Conservation (phyloP, 2,113 vertebrate genomes). For the Leiothrix lutea region DNA sequence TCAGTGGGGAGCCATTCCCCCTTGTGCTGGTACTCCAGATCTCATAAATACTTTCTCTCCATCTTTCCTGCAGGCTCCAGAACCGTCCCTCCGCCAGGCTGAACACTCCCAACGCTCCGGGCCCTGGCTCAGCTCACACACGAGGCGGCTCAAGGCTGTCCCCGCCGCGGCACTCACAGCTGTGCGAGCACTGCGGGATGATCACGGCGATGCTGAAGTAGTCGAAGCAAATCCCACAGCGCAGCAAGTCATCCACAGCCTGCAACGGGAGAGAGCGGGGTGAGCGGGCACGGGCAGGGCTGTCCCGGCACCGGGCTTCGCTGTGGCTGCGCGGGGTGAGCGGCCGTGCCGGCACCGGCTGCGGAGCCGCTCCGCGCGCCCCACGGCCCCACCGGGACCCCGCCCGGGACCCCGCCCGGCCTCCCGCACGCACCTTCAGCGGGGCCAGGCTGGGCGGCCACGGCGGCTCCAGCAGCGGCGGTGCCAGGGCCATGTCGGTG, state of each 20-base stretch:
- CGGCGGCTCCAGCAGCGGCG: no score
- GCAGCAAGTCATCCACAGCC: slow-evolving; percentile 85
- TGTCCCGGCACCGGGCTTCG: no score
- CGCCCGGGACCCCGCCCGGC: no score
- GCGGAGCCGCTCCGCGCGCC: no score
- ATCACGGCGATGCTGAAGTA: slow-evolving; percentile 92
- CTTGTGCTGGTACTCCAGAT: not conserved
- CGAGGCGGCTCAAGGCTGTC: accelerated
- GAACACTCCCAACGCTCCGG: accelerated
- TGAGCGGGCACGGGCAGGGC: not conserved
- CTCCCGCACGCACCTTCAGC: no score
- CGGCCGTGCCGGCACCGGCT: not conserved
- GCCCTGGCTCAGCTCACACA: accelerated
- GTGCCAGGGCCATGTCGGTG: no score
- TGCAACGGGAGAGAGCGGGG: slow-evolving; percentile 49
- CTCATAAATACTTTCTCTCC: accelerated
- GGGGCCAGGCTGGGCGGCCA: no score
- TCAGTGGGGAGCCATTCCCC: not conserved
- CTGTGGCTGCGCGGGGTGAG: no score
- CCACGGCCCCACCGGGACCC: no score
- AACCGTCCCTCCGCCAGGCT: accelerated
- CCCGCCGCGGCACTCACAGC: slow-evolving; percentile 80
- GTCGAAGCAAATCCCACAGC: slow-evolving; percentile 95
- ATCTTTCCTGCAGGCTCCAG: not conserved
- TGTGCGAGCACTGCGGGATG: slow-evolving; percentile 93